Conservation (phyloP, 2,888 invertebrate species). For the Hartigia nigra region DNA sequence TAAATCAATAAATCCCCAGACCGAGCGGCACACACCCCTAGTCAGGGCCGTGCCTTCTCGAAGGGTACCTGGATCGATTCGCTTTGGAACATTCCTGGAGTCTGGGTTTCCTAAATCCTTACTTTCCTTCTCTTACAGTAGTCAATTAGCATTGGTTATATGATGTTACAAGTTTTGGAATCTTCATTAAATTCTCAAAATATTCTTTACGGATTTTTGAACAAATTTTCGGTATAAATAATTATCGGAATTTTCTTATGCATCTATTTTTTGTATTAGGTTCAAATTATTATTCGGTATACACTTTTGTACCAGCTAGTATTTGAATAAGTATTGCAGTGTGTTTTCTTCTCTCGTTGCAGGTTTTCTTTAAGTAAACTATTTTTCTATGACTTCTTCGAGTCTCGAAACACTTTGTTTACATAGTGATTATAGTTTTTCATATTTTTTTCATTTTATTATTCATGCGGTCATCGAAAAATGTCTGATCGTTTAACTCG, state of each 20-base stretch:
- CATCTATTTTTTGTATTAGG: background rate
- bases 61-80: background rate
- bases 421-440: background rate
- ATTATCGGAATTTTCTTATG: background rate
- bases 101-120: background rate
- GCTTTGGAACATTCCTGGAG: background rate
- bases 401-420: background rate
- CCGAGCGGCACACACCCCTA: conserved; percentile 18
- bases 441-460: background rate
- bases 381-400: background rate
- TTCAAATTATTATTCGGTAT: background rate
- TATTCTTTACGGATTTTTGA: background rate
- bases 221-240: background rate
- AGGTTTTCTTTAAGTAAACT: too few relatives aligned
- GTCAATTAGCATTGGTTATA: background rate
- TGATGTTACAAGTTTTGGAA: background rate
- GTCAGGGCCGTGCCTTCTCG: conserved; percentile 8
- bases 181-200: background rate
- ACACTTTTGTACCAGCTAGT: background rate
- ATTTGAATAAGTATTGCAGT: background rate
- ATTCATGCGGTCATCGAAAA: background rate
- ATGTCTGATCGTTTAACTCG: background rate
- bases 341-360: background rate
- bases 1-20: conserved; percentile 47
- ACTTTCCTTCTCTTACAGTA: background rate